Evolutionary conservation across 1,140 invertebrate species (phyloP), one percentile per base, ranked within the genome.

Genomic region (Pseudomyrmex concolor): DNA sequence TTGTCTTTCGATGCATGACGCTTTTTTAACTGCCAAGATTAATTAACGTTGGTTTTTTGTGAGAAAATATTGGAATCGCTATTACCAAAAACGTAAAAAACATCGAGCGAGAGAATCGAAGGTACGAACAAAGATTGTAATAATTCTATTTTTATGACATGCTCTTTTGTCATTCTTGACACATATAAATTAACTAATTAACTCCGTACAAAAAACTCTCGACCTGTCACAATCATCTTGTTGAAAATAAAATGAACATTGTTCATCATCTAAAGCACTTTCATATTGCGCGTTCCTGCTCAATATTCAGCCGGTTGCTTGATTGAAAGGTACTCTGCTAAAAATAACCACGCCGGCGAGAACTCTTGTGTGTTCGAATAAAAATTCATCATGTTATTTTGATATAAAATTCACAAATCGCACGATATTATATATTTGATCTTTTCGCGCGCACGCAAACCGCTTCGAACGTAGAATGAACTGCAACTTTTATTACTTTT

Each of bases 261-360:
- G 7, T 34, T 59, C 34, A 17, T 19, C 63, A 12, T 45, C 19
- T 45, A 70, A 22, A 78, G 66, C 34, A 59, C 68, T 70, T 78
- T 59, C 43, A 70, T 70, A 59, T 78, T n/a, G n/a, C 67, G 48
- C 19, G 51, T 68, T 19, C 19, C 54, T 78, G 43, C 54, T 78
- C 43, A 25, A 78, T 70, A 70, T 78, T 78, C 64, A 50, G 54
- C 54, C 25, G 57, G 64, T 68, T 78, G 63, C 43, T 68, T 68
- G 76, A 78, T 78, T 78, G 76, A 78, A 78, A 54, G 19, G 43
- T 78, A 70, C 70, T 57, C 54, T 59, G 64, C 76, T 78, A 78
- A 78, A 78, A 78, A 78, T 78, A 78, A 57, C 51, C 10, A 19
- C 51, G 51, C 59, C 59, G 45, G 34, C 45, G 34, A 34, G 34